A percentile compares a stretch with the other conserved stretches of the same genome.
phyloP scores from a whole-genome alignment of 2,797 vertebrate genomes.

The Onychomys arenicola region DNA sequence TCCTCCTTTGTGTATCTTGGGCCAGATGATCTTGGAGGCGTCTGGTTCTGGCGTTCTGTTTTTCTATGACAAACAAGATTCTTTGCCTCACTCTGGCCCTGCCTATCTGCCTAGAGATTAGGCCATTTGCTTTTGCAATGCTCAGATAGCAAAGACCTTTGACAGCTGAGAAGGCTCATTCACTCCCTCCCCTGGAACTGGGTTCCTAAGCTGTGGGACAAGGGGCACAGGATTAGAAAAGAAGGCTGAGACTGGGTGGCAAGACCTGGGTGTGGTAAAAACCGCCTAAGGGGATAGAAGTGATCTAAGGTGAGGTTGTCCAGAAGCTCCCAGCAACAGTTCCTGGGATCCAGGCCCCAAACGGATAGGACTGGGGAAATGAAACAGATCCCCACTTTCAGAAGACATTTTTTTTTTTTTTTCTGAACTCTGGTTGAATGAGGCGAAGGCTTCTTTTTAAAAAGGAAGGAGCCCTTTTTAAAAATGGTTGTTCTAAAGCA shows the following conservation, averaged over 20 bases:
- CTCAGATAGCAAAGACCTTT: slow-evolving; percentile 63
- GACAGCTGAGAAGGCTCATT: not conserved
- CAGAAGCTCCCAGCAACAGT: not conserved
- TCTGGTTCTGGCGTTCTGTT: not conserved
- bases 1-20: not conserved
- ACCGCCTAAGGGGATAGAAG: not conserved
- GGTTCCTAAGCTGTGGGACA: slow-evolving; percentile 42
- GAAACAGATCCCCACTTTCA: not conserved
- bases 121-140: not conserved
- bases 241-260: not conserved
- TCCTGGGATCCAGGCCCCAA: not conserved
- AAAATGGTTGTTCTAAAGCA: not conserved
- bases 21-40: not conserved
- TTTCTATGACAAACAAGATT: not conserved
- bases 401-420: not conserved
- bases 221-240: slow-evolving; percentile 37
- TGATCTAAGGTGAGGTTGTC: not conserved
- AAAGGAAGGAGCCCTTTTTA: not conserved
- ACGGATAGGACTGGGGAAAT: not conserved
- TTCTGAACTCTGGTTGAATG: not conserved
- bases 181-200: not conserved
- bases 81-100: not conserved
- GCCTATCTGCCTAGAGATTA: slow-evolving; percentile 33
- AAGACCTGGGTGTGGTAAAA: not conserved
- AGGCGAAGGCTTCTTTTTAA: not conserved